Base-by-base conservation (phyloP, 2,113 vertebrate genomes). In the Eidolon helvum region DNA sequence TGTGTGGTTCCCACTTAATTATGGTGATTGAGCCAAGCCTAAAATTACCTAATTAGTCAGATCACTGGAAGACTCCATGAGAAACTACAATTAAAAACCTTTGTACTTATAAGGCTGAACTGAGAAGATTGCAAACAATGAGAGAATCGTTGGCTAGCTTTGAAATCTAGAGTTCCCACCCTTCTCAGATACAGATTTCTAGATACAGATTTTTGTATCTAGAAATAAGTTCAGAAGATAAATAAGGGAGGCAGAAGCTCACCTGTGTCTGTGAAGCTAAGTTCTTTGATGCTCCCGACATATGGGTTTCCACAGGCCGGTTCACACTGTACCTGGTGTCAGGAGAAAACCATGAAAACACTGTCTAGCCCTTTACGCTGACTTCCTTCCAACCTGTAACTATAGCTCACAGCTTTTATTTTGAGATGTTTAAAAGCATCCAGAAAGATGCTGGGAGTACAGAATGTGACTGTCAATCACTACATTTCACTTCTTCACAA, bases 271-370 rank as follows among this genome's bases (percentile, higher is more conserved):
- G 98, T 86, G 99, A 99, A 71, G 99, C 97, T 57, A 98, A 98
- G 78, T 91, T 99, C 97, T 99, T 99, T 85, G 99, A 98, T 72
- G 99, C 98, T 90, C 98, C 99, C 0, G 99, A 99, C 98, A 99
- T 98, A 57, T 99, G 99, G 9, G 99, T 99, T 97, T 99, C 99
- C 71, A 99, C 99, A 1, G 99, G 99, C 4, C 99, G 99, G 93
- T 98, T 99, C 48, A 99, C 93, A 0, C 99, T 99, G 98, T 99
- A 99, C 99, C 99, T 99, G 72, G 40, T 61, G 71, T 63, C 84
- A 68, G 82, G 8, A 94, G 75, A 69, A 0, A 11, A 65, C 24
- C 18, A 33, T 33, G 55, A 91, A 61, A 84, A 45, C 14, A 55
- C 30, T 30, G 77, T 28, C 66, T 11, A 63, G 57, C 1, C 21